Percentiles rank a stretch among this genome's conserved stretches.
phyloP scores from a whole-genome alignment of 2,113 vertebrate genomes.

The Vulpes vulpes region DNA sequence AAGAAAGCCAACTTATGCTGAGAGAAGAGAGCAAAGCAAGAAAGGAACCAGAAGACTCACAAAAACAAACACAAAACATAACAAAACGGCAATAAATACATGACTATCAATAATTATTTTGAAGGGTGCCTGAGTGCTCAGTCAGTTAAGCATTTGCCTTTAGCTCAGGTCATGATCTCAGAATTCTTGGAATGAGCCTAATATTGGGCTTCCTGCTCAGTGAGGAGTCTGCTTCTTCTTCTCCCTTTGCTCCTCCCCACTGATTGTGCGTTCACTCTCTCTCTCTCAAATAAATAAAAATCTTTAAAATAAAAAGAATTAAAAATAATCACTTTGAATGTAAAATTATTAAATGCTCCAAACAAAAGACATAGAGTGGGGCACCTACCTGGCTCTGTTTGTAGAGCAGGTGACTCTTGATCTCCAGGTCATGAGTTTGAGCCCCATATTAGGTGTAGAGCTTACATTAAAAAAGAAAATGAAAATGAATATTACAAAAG shows the following conservation, averaged over 20 bases:
- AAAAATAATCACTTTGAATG: background rate
- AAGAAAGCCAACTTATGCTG: background rate
- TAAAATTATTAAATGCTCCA: background rate
- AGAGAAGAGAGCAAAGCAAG: background rate
- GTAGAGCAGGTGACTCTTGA: background rate
- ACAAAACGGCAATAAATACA: background rate
- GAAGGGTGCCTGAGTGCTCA: background rate
- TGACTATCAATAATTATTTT: background rate
- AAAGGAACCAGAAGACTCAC: background rate
- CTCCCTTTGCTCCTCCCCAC: background rate
- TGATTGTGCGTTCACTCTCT: background rate
- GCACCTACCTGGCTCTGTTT: background rate
- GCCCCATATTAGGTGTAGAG: background rate
- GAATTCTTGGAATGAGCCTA: background rate
- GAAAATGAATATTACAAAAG: background rate
- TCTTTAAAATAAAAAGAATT: background rate
- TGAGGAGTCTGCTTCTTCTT: background rate
- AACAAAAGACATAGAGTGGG: background rate
- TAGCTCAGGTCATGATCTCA: background rate
- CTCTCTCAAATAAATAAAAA: background rate
- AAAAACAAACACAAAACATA: background rate
- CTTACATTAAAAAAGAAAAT: background rate
- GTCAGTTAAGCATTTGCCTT: background rate
- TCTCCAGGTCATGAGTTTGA: background rate
- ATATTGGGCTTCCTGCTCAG: background rate